Conservation (phyloP, 1,140 invertebrate species). For the Drosophila nasuta region DNA sequence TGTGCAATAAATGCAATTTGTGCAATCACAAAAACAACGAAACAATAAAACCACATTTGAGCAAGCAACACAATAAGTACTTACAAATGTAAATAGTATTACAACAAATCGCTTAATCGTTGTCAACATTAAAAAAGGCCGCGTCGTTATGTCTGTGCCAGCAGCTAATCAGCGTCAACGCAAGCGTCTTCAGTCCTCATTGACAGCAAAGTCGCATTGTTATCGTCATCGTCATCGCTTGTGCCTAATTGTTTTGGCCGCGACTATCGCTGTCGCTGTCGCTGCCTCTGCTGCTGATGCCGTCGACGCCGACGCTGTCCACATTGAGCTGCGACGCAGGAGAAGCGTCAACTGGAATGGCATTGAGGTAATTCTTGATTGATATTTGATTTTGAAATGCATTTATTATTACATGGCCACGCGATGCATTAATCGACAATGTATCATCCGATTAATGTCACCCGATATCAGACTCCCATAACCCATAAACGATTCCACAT, state of each 20-base stretch:
- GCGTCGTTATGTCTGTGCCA: constrained; percentile 43
- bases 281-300: not conserved
- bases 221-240: constrained; percentile 51
- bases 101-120: constrained; percentile 35
- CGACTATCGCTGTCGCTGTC: constrained; percentile 3
- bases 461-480: constrained; percentile 26
- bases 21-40: constrained; percentile 15
- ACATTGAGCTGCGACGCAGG: constrained; percentile 73
- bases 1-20: constrained; percentile 34
- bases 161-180: constrained; percentile 32
- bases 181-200: not conserved
- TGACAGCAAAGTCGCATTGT: constrained; percentile 38
- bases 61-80: constrained; percentile 46
- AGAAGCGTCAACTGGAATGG: constrained; percentile 70
- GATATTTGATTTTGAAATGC: constrained; percentile 35
- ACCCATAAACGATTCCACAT: constrained; percentile 28
- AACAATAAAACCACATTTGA: constrained; percentile 34
- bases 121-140: constrained; percentile 49
- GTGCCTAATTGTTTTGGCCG: constrained; percentile 66
- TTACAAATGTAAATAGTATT: constrained; percentile 43
- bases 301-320: constrained; percentile 36
- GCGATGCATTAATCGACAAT: constrained; percentile 1
- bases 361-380: constrained; percentile 71
- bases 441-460: constrained; percentile 8
- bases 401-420: constrained; percentile 35